phyloP scores from a whole-genome alignment of 2,113 vertebrate species.

The Eulemur macaco region DNA sequence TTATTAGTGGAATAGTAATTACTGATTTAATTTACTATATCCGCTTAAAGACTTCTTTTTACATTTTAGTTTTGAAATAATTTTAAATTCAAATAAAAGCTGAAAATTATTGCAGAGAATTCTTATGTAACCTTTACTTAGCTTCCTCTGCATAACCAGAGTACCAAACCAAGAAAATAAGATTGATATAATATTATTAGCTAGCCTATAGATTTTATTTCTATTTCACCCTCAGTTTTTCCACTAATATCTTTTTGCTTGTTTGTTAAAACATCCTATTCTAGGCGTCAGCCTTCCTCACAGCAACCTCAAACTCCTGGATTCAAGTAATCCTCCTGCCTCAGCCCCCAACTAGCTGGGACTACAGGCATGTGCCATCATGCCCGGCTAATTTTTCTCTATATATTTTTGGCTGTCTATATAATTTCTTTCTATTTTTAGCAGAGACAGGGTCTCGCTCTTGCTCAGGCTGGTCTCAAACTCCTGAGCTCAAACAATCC shows the following conservation, averaged over 20 bases:
- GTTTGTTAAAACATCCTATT: background rate
- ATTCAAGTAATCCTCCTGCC: no score
- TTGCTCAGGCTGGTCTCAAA: no score
- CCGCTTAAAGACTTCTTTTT: background rate
- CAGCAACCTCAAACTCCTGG: no score
- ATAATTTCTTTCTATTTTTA: no score
- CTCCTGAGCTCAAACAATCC: no score
- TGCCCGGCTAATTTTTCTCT: no score
- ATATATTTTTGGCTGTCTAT: no score
- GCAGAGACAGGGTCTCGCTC: no score
- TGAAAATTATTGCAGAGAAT: background rate
- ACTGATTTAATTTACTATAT: background rate
- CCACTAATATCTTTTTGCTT: background rate
- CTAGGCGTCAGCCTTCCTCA: no score
- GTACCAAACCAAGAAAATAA: background rate
- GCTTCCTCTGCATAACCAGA: background rate
- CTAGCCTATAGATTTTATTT: background rate
- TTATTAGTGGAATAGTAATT: background rate
- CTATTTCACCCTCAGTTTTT: background rate
- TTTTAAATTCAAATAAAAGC: background rate
- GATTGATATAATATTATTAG: background rate
- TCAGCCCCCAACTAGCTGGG: no score
- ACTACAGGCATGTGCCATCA: no score
- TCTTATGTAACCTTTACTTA: background rate
- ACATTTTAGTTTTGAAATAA: background rate